Evolutionary conservation across 92 coral and sea anemone species (phyloP), one percentile per base, ranked within the genome.

Genomic region (Umimayanthus chanpuru): DNA sequence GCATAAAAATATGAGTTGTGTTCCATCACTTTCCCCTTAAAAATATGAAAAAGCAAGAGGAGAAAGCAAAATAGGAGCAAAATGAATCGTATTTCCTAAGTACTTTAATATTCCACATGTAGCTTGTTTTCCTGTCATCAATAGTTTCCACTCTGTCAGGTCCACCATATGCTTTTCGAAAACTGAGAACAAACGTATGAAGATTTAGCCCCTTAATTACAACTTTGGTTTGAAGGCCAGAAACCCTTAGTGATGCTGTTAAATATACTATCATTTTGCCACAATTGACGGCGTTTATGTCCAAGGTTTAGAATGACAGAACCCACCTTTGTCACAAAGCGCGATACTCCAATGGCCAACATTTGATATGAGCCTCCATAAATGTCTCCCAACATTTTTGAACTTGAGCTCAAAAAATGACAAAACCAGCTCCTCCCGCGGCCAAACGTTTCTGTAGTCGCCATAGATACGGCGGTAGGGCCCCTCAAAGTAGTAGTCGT

Each of bases 331-430:
- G 23, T 66, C 86, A 39, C 86, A 82, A 4, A 39, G 38, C 9
- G 65, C 86, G 4, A 82, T 40, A 68, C 86, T 82, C 86, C 86
- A 82, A 44, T 82, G 86, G 18, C 86, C 86, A n/a, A 82, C 40
- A 32, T 82, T 82, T 15, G 86, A 2, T 47, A 82, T 32, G 43
- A 82, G 86, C 10, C 65, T 82, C 77, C 21, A 23, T 12, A 82
- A 49, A 40, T 82, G 86, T 4, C n/a, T 25, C 18, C 77, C 76
- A 50, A 15, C 21, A 25, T 26, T 71, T 43, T 68, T 82, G 39
- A 82, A 82, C 77, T 49, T 82, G 10, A 82, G 32, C 76, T 82
- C 65, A 43, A 82, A 82, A 55, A 68, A 82, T n/a, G 86, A 82
- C 77, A 82, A 53, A 1, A 82, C 77, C 41, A 82, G 41, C 65